Base-by-base conservation (phyloP, 2,888 invertebrate species). In the Epirrita christyi region DNA sequence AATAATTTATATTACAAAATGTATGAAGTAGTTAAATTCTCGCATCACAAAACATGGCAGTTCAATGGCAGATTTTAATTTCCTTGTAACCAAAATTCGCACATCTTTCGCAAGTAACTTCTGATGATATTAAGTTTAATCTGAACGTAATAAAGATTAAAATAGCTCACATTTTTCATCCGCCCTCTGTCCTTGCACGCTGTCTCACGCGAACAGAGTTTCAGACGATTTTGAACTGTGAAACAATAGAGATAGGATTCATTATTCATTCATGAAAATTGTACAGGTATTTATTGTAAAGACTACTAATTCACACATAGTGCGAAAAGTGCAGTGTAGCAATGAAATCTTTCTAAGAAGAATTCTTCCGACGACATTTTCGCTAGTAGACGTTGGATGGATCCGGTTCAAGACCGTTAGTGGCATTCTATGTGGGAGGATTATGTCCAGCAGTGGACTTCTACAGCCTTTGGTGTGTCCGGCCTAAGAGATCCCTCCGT, bases 1-100 rank as follows among this genome's bases (percentile, higher is more conserved):
- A 68, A 64, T 68, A 71, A 66, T 66, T 69, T 61, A 69, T 71
- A 70, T 68, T 66, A 63, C 21, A 47, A 45, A 48, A 66, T 29
- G 64, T 64, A 63, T 64, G 63, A 55, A 66, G 64, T 66, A 67
- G n/a, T n/a, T 36, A 1, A 64, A 63, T 61, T 64, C 44, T 50
- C 56, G 51, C 60, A 63, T 66, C 61, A 63, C 61, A 63, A 51
- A 48, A 48, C 52, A 67, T 67, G 67, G 67, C 67, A 67, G 67
- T 60, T 55, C 21, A 52, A 61, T 57, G 61, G 59, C 59, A 49
- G 55, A 58, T 50, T 45, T 38, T 21, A 49, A 45, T 42, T 34
- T 32, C 13, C 34, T 40, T 14, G 44, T 51, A 51, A 43, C 32
- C 5, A 43, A 42, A 41, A 47, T 54, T 45, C 32, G 45, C 50